phyloP scores from a whole-genome alignment of 1,140 invertebrate genomes.

The Asbolus verrucosus region DNA sequence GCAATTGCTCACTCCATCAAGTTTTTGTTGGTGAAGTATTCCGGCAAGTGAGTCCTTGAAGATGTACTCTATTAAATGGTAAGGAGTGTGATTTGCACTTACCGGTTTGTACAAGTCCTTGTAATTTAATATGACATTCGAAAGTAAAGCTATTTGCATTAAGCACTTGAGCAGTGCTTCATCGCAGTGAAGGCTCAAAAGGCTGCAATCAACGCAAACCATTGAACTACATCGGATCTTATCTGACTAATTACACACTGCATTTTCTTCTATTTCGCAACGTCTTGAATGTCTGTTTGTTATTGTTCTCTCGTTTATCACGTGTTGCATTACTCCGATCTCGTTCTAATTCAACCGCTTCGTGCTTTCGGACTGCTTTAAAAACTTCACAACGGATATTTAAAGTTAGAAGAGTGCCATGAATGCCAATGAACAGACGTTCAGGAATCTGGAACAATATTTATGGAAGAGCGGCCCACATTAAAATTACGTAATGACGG shows the following conservation, averaged over 20 bases:
- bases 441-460: conserved; percentile 29
- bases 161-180: not conserved
- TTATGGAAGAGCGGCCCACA: conserved; percentile 25
- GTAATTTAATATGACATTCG: not conserved
- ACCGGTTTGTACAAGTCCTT: too few species aligned
- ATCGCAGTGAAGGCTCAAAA: conserved; percentile 3
- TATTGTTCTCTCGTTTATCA: conserved; percentile 19
- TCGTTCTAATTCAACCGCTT: conserved; percentile 12
- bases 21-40: too few species aligned
- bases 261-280: conserved; percentile 3
- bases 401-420: conserved; percentile 21
- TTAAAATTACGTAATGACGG: conserved; percentile 28
- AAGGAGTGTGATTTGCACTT: too few species aligned
- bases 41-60: too few species aligned
- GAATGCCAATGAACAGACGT: conserved; percentile 1
- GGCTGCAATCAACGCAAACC: conserved; percentile 31
- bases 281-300: conserved; percentile 25
- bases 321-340: conserved; percentile 8
- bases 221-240: conserved; percentile 37
- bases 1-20: too few species aligned
- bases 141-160: conserved; percentile 2
- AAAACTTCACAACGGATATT: conserved; percentile 8
- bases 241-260: conserved; percentile 6
- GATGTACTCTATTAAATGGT: too few species aligned
- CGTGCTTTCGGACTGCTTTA: conserved; percentile 1